Base-by-base conservation (phyloP, 2,888 invertebrate species). In the Zonitis immaculata region DNA sequence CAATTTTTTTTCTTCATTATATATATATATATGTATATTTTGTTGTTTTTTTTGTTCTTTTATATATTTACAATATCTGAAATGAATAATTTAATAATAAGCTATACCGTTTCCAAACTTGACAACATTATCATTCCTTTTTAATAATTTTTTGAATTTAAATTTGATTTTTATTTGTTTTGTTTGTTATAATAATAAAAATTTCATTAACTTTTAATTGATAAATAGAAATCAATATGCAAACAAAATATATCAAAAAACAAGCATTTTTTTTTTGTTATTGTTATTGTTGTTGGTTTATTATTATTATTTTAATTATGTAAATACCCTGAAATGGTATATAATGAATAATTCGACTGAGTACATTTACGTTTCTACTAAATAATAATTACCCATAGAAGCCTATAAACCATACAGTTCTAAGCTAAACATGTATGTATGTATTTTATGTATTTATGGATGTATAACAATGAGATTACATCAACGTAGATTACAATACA, bases 381-480 rank as follows among this genome's bases (percentile, higher is more conserved):
- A 58, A 56, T 56, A 50, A 53, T 56, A 56, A 56, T 56, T 59
- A 56, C 53, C 56, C 56, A 57, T 59, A 56, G 59, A 59, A 59
- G 59, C 59, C 59, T 59, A 59, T 57, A 65, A 63, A 63, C 61
- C 61, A 62, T 62, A 63, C 57, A 65, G 60, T 60, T 61, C 61
- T 64, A 65, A 60, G 60, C 60, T 64, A 67, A 66, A 39, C 39
- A 39, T 39, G 39, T 39, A 39, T 39, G 39, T 39, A 39, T 39
- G 39, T 32, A 32, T 22, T 22, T 22, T 22, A 22, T 35, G 14
- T 18, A 39, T 39, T 18, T 64, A 67, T 59, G 60, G 61, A 66
- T 59, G 60, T 57, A 62, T 64, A 66, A 66, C 65, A 66, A 66
- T 65, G 60, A 64, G 66, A 68, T 66, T 66, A 68, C 64, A 66